A percentile compares a stretch with the other conserved stretches of the same genome.
Evolutionary conservation across 2,113 vertebrate species (phyloP).

Genomic region (Micronycteris hirsuta): DNA sequence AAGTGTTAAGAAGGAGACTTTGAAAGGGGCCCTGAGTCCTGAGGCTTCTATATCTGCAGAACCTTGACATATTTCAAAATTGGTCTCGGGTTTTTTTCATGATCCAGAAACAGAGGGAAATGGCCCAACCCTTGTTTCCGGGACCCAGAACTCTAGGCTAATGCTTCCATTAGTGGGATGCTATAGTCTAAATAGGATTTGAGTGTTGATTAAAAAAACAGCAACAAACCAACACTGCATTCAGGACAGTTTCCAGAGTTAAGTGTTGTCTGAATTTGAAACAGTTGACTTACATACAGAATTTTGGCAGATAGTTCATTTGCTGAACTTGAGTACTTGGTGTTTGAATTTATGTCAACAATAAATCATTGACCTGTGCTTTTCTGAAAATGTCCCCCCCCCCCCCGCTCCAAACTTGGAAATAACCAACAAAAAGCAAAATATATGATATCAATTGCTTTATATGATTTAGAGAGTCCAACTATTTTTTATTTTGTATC

Average conservation of each 20-base stretch:
- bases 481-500: neutral
- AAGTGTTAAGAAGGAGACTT: neutral
- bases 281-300: neutral
- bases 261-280: neutral
- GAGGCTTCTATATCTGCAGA: neutral
- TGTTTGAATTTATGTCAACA: neutral
- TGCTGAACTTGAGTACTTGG: neutral
- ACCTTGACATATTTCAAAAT: neutral
- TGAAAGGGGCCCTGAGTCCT: neutral
- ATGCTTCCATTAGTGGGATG: neutral
- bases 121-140: neutral
- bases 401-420: neutral
- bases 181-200: neutral
- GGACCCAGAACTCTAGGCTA: neutral
- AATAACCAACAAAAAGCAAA: neutral
- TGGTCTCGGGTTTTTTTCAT: neutral
- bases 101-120: neutral
- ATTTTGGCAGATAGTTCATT: neutral
- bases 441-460: neutral
- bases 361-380: neutral
- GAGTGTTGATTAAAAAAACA: neutral
- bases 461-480: neutral
- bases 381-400: neutral
- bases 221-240: neutral
- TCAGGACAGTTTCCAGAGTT: neutral